Base-by-base conservation (phyloP, 2,113 vertebrate species). In the Gavialis gangeticus region DNA sequence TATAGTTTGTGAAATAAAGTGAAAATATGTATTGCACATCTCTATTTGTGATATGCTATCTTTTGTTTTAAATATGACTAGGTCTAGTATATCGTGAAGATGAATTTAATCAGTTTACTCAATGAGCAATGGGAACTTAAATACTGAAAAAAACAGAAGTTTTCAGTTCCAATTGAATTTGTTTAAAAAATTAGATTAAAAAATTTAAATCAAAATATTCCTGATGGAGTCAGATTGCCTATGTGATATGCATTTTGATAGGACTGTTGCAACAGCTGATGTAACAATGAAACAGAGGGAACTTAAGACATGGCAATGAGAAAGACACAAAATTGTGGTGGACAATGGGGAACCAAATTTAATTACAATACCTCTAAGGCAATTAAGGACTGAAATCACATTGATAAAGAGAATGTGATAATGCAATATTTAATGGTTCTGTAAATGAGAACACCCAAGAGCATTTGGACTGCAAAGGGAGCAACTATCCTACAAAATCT, bases 1-100 rank as follows among this genome's bases (percentile, higher is more conserved):
- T 97, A 91, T 79, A 58, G 27, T 88, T 28, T 79, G 58, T 71
- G 86, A 93, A 95, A 94, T 93, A n/a, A 89, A 95, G 79, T 73
- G 81, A n/a, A 59, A 82, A 82, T 75, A 86, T 89, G 79, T 96
- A 90, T 60, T 67, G 24, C 75, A 55, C 2, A 3, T 85, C 56
- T 24, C 2, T 91, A 58, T 93, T 91, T 63, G 77, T 0, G 18
- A 84, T 79, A 63, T 25, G 56, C 54, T 89, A 28, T 56, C 60
- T 90, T 93, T 80, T 59, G 59, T 58, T 87, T 76, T 46, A 77
- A 91, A 91, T 83, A 79, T 4, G 12, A 4, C n/a, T 81, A 69
- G n/a, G 76, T 55, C 19, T 95, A 80, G 58, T 78, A 13, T 75
- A 91, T 80, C 85, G 90, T 89, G 75, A 80, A 89, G 18, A 59